Evolutionary conservation across 1,140 invertebrate species (phyloP), one percentile per base, ranked within the genome.

Genomic region (Scaptodrosophila lebanonensis): DNA sequence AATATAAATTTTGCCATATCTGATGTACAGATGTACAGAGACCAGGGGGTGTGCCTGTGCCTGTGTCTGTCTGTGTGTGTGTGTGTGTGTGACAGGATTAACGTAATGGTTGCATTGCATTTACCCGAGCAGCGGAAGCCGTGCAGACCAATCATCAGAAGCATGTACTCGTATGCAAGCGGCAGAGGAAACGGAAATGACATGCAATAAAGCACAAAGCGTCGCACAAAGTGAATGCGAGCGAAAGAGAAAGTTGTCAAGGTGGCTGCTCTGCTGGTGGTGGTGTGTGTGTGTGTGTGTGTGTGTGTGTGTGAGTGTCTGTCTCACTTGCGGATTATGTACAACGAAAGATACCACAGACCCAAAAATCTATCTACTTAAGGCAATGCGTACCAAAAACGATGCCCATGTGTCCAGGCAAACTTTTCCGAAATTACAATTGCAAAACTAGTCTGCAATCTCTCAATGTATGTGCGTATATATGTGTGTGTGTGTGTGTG

Each of bases 151-250:
- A 83, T 83, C 79, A 82, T 82, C 75, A 82, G 61, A 83, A 69
- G 68, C 66, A 72, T 69, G 69, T 75, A 52, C n/a, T n/a, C n/a
- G 54, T 52, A 17, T 25, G 43, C 38, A 35, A 11, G 42, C 33
- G 22, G 45, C 36, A 63, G 30, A 66, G 66, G 83, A 82, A 72
- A 64, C 83, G 83, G 83, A 85, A 85, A 85, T 85, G 83, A 68
- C 83, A 83, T 79, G 83, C 68, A 85, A 85, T 85, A 85, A 85
- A 85, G 83, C 83, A 85, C 84, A 79, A 85, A 85, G 73, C 64
- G 63, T 45, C 42, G 50, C 69, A 72, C 68, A 60, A 53, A 67
- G 58, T 13, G 53, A 33, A 8, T 25, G 8, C 44, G 15, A 47
- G 30, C 17, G 32, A 65, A 54, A 35, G 33, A 65, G 50, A 56